Percentiles rank a stretch among this genome's conserved stretches.
Conservation (phyloP, 2,888 invertebrate genomes). For the Drosophila gaucha region DNA sequence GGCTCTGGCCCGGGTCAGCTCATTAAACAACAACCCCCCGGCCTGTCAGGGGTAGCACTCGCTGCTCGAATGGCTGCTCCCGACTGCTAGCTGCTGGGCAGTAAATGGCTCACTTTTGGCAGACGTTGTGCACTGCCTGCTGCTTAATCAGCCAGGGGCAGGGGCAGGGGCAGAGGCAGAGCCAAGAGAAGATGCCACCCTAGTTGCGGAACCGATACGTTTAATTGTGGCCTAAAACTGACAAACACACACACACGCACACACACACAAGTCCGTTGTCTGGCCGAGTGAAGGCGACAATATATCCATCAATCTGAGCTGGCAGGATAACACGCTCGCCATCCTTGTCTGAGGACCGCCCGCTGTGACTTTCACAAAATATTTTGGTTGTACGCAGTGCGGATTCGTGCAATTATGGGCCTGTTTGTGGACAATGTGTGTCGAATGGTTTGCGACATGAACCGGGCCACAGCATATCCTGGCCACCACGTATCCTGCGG, state of each 20-base stretch:
- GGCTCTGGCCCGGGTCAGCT: slow-evolving; percentile 24
- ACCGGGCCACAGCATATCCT: slow-evolving; percentile 35
- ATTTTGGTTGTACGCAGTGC: slow-evolving; percentile 83
- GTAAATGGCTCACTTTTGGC: slow-evolving; percentile 81
- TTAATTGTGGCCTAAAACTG: slow-evolving; percentile 82
- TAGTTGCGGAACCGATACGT: slow-evolving; percentile 82
- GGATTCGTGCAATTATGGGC: slow-evolving; percentile 75
- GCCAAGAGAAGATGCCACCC: slow-evolving; percentile 72
- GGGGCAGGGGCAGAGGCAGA: slow-evolving; percentile 19
- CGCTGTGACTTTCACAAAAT: slow-evolving; percentile 84
- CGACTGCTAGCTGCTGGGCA: slow-evolving; percentile 31
- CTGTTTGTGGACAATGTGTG: slow-evolving; percentile 70
- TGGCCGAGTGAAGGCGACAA: slow-evolving; percentile 53
- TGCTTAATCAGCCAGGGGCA: slow-evolving; percentile 54
- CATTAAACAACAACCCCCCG: slow-evolving; percentile 38
- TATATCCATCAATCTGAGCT: slow-evolving; percentile 72
- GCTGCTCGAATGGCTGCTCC: slow-evolving; percentile 27
- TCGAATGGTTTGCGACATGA: slow-evolving; percentile 58
- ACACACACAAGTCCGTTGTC: slow-evolving; percentile 39
- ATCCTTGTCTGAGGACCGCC: slow-evolving; percentile 46
- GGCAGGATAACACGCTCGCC: slow-evolving; percentile 41
- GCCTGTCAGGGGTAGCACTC: slow-evolving; percentile 22
- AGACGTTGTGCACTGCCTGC: slow-evolving; percentile 65
- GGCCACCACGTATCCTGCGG: slow-evolving; percentile 54
- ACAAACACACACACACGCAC: slow-evolving; percentile 37